phyloP scores from a whole-genome alignment of 1,140 invertebrate genomes.

The Thereuonema tuberculata region DNA sequence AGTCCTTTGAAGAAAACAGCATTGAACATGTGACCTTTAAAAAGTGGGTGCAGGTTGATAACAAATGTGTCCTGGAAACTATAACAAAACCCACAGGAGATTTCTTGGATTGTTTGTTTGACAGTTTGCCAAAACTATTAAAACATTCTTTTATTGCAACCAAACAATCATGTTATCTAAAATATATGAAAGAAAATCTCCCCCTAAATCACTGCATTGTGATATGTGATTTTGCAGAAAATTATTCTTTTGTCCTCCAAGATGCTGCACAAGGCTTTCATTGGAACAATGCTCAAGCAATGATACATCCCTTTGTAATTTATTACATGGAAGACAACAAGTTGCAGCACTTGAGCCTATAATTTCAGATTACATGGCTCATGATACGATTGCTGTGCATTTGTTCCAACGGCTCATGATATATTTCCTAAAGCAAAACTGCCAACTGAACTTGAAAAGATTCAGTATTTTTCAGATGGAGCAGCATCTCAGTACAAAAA shows the following conservation, averaged over 20 bases:
- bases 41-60: neutral
- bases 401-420: neutral
- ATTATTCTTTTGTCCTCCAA: conserved; percentile 14
- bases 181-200: conserved; percentile 6
- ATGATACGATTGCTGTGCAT: conserved; percentile 4
- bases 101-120: neutral
- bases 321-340: conserved; percentile 10
- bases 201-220: neutral
- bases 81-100: neutral
- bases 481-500: conserved; percentile 15
- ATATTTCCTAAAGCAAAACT: neutral
- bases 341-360: neutral
- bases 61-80: neutral
- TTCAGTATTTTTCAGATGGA: conserved; percentile 14
- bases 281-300: conserved; percentile 11
- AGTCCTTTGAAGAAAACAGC: neutral
- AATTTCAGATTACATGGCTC: conserved; percentile 3
- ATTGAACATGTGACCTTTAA: neutral
- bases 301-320: conserved; percentile 9
- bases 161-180: neutral
- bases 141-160: neutral
- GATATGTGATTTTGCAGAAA: conserved; percentile 16
- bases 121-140: neutral
- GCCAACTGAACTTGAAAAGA: neutral
- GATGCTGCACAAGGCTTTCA: conserved; percentile 13